Conservation (phyloP, 2,888 invertebrate species). For the Napeogenes sylphis region DNA sequence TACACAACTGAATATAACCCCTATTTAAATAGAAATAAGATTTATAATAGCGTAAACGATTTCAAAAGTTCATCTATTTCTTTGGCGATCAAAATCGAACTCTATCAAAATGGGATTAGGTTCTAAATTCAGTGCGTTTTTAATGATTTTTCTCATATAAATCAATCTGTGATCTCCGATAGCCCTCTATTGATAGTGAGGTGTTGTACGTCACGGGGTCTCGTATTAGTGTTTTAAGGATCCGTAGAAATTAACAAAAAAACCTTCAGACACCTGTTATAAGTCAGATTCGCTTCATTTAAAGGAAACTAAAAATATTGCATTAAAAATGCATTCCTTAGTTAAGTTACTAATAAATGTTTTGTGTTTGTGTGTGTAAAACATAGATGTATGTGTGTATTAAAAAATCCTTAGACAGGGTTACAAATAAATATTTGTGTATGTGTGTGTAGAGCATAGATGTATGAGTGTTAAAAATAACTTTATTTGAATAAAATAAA, state of each 20-base stretch:
- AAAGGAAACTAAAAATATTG: too few species aligned
- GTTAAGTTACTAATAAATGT: too few species aligned
- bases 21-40: slow-evolving; percentile 6
- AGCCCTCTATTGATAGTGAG: slow-evolving; percentile 50
- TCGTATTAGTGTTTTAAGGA: slow-evolving; percentile 33
- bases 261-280: slow-evolving; percentile 25
- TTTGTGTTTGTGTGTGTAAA: too few species aligned
- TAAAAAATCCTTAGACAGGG: too few species aligned
- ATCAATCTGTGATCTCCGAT: slow-evolving; percentile 55
- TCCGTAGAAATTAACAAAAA: slow-evolving; percentile 13
- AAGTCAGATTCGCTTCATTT: too few species aligned
- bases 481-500: slow-evolving; percentile 27
- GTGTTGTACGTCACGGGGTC: slow-evolving; percentile 48
- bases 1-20: slow-evolving; percentile 12
- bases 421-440: too few species aligned
- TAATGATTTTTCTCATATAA: slow-evolving; percentile 55
- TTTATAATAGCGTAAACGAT: slow-evolving; percentile 11
- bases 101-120: not conserved
- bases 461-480: not conserved
- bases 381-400: too few species aligned
- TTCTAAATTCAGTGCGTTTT: slow-evolving; percentile 1
- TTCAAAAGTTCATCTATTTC: slow-evolving; percentile 4
- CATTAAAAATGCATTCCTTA: too few species aligned
- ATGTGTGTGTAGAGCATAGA: too few species aligned
- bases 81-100: not conserved